Conservation (phyloP, 2,113 vertebrate genomes). For the Pelecanoides urinatrix region DNA sequence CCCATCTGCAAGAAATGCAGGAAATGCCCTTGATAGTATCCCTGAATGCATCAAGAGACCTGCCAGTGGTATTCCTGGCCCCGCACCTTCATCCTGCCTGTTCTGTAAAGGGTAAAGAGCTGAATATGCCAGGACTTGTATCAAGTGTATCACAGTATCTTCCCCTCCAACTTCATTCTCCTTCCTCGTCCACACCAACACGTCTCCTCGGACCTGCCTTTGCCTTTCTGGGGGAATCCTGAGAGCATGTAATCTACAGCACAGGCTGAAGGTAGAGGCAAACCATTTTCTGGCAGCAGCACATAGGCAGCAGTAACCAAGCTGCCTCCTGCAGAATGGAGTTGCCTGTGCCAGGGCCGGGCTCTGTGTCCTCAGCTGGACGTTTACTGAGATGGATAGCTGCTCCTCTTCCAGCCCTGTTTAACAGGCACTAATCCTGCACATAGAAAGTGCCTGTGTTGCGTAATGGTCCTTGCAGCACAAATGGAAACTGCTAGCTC, state of each 20-base stretch:
- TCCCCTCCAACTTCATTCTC: not conserved
- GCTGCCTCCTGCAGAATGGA: not conserved
- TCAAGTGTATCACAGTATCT: not conserved
- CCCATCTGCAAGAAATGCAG: not conserved
- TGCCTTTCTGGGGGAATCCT: not conserved
- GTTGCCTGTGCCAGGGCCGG: not conserved
- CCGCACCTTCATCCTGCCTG: not conserved
- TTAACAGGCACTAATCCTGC: not conserved
- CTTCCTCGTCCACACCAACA: not conserved
- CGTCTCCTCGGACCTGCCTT: not conserved
- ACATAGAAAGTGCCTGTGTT: not conserved
- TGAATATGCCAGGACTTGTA: not conserved
- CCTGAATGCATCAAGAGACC: not conserved
- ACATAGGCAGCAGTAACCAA: not conserved
- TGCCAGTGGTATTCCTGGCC: not conserved
- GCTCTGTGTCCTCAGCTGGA: not conserved
- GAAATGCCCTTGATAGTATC: not conserved
- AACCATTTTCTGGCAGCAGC: not conserved
- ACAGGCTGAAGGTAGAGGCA: not conserved
- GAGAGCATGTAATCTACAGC: not conserved
- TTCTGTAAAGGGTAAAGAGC: not conserved
- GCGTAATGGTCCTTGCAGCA: accelerated
- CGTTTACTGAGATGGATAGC: not conserved
- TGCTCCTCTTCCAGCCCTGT: not conserved
- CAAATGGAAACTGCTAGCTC: not conserved